phyloP scores from a whole-genome alignment of 2,797 vertebrate species.

The Lithobates sylvaticus region DNA sequence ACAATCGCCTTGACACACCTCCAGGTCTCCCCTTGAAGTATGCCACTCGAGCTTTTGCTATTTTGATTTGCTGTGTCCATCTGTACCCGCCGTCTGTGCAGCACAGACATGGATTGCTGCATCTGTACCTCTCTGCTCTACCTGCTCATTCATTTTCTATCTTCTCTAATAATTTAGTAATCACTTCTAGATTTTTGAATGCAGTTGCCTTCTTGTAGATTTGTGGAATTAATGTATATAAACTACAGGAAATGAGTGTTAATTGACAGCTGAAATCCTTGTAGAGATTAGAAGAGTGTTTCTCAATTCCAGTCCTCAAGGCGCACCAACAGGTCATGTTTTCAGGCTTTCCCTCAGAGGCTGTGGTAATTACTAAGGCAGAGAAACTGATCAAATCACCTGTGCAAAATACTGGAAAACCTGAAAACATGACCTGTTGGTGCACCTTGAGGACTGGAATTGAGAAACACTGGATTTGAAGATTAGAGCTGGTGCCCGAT shows the following conservation, averaged over 20 bases:
- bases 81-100: constrained; percentile 56
- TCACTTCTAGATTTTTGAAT: background rate
- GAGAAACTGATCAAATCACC: too few relatives aligned
- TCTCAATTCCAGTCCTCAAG: too few relatives aligned
- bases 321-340: too few relatives aligned
- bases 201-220: background rate
- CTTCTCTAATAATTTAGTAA: too few relatives aligned
- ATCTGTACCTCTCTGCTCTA: constrained; percentile 40
- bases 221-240: background rate
- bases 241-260: background rate
- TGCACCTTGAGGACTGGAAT: too few relatives aligned
- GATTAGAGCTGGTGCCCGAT: too few relatives aligned
- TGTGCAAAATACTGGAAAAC: too few relatives aligned
- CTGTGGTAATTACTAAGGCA: too few relatives aligned
- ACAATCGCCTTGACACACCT: background rate
- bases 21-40: constrained; percentile 36
- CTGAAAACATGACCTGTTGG: too few relatives aligned
- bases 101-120: constrained; percentile 51
- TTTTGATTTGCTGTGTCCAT: constrained; percentile 31
- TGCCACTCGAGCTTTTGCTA: constrained; percentile 55
- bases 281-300: too few relatives aligned
- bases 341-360: too few relatives aligned
- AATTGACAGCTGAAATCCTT: background rate
- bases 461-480: too few relatives aligned
- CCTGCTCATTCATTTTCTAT: constrained; percentile 1